Percentiles rank a stretch among this genome's conserved stretches.
Conservation (phyloP, 2,888 invertebrate genomes). For the Thysanoteuthis rhombus region DNA sequence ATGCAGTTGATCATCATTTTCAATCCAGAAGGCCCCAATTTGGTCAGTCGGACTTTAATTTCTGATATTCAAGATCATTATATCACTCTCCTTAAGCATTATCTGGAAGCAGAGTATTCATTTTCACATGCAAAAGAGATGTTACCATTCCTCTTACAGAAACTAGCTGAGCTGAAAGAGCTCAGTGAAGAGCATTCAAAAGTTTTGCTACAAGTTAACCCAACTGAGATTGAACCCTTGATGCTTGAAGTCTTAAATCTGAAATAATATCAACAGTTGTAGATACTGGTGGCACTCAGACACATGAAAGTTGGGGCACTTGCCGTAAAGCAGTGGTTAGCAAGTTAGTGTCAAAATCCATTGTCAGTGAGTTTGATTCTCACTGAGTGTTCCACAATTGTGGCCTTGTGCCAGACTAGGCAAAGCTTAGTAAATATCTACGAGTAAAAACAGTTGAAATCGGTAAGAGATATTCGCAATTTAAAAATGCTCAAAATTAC, state of each 20-base stretch:
- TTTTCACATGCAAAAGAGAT: conserved; percentile 53
- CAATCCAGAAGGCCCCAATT: conserved; percentile 81
- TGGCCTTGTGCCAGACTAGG: background rate
- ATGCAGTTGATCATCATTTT: conserved; percentile 91
- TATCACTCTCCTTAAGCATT: conserved; percentile 64
- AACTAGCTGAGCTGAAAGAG: conserved; percentile 87
- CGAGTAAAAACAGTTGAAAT: background rate
- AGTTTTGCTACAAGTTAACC: conserved; percentile 91
- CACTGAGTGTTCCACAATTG: background rate
- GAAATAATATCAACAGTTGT: conserved; percentile 47
- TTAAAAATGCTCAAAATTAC: background rate
- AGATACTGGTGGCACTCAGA: conserved; percentile 36
- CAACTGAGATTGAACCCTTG: conserved; percentile 88
- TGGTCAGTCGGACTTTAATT: conserved; percentile 65
- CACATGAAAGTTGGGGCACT: background rate
- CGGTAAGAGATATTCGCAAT: background rate
- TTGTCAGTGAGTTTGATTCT: background rate
- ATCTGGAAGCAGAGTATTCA: conserved; percentile 62
- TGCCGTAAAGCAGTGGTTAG: background rate
- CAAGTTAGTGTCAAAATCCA: background rate
- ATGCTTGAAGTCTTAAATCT: conserved; percentile 95
- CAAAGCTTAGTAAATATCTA: background rate
- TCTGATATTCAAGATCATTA: conserved; percentile 70
- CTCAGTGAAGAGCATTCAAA: conserved; percentile 91
- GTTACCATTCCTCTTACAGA: conserved; percentile 76